Base-by-base conservation (phyloP, 2,113 vertebrate genomes). In the Bothrops jararaca region DNA sequence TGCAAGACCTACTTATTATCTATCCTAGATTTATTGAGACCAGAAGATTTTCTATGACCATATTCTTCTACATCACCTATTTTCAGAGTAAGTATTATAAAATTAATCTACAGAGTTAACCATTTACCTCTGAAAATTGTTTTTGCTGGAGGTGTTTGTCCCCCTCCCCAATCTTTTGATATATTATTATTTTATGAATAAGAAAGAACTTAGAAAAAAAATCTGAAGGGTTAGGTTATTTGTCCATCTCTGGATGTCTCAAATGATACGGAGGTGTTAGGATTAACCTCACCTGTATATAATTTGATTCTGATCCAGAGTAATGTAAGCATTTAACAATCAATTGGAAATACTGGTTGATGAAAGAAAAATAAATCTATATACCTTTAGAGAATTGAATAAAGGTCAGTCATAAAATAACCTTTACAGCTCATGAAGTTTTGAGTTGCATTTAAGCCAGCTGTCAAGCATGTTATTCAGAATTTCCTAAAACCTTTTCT, bases 401-500 rank as follows among this genome's bases (percentile, higher is more conserved):
- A 95, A 92, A 93, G 50, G 0, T 20, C 39, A 3, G 15, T 56
- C 45, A 34, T 15, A 92, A 94, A 86, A 26, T 7, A 89, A 13
- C 64, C 39, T n/a, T 74, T 48, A 69, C 3, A 53, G 48, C 11
- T 91, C 80, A 60, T 29, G 45, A n/a, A 91, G 85, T 39, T 89
- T 39, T 24, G 9, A 23, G 50, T 34, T 34, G 57, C 18, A 12
- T 53, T 50, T 89, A 88, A 12, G 0, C 29, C 3, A 24, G 48
- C 90, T 88, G 60, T 91, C 58, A 90, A 91, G 52, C 24, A 54
- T 24, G 85, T 86, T 26, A 10, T 60, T 54, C 58, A 42, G 69
- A 20, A 86, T 94, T 57, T 93, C 45, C 42, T 92, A 64, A 86
- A 48, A 18, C 0, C 54, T 39, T 93, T 92, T 58, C 60, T 22